phyloP scores from a whole-genome alignment of 64 coral and sea anemone species.

The Dendronephthya gigantea region DNA sequence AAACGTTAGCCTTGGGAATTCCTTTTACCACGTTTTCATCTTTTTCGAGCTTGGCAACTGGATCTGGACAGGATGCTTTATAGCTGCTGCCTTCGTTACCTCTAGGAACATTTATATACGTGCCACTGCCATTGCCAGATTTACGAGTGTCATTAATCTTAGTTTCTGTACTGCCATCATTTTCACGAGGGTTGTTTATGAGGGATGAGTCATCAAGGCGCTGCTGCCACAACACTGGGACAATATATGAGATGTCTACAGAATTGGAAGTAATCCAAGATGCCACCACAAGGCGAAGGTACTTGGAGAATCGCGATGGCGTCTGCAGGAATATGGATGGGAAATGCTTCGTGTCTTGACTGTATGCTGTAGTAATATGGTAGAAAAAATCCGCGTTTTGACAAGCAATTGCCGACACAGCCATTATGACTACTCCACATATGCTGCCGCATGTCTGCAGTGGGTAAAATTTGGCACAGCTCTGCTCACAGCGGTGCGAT shows the following conservation, averaged over 20 bases:
- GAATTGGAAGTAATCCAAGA: background rate
- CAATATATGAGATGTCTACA: background rate
- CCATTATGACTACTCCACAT: constrained; percentile 25
- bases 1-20: background rate
- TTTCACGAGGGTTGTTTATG: background rate
- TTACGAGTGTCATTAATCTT: background rate
- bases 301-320: background rate
- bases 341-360: too few relatives aligned
- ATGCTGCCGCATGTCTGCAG: constrained; percentile 26
- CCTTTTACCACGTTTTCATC: background rate
- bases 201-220: background rate
- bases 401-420: constrained; percentile 27
- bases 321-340: background rate
- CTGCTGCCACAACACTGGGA: background rate
- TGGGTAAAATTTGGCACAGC: constrained; percentile 18
- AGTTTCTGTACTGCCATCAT: background rate
- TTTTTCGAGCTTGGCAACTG: background rate
- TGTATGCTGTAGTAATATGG: background rate
- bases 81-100: background rate
- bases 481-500: background rate
- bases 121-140: background rate
- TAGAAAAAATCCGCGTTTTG: constrained; percentile 2
- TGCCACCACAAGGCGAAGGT: background rate
- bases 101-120: background rate
- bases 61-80: background rate